Base-by-base conservation (phyloP, 2,113 vertebrate genomes). In the Felis chaus region DNA sequence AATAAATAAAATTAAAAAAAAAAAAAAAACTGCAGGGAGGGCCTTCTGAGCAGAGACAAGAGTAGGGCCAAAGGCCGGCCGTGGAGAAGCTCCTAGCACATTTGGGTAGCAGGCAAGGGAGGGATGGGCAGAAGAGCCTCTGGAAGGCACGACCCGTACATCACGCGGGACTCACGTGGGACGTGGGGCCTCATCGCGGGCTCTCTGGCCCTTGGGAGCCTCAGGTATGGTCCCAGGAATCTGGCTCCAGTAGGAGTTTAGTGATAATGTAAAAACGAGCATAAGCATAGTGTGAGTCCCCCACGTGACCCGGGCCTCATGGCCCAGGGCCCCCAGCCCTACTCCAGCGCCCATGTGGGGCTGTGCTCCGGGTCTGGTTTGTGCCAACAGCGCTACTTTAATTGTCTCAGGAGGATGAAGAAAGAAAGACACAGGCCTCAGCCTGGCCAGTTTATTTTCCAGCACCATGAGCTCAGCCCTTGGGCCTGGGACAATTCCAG, bases 271-370 rank as follows among this genome's bases (percentile, higher is more conserved):
- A 9, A 15, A 69, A 87, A 78, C 1, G 23, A 23, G 3, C 5
- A 15, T 19, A 76, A 88, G 12, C 3, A 2, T 12, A 41, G 3
- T 33, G 69, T 66, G 36, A 19, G 66, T 78, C 68, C 18, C 23
- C 68, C 23, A 8, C 63, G 31, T 7, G 45, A 29, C 76, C 23
- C 39, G 29, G 61, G 61, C 36, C 57, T 55, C 13, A 0, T 11
- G 23, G 45, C 39, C 13, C 11, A 29, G 79, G 80, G 48, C 79
- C 19, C 27, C 78, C 25, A 8, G 1, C 7, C 36, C 39, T 39
- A 1, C 27, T 68, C 45, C 5, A 16, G 41, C 0, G 5, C 61
- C 57, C 0, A 0, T 2, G 12, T 1, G 16, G 73, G 29, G 23
- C 61, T 79, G 78, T 3, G 55, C 39, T 76, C 31, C 4, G 45